Conservation (phyloP, 2,797 vertebrate species). For the Parambassis ranga region DNA sequence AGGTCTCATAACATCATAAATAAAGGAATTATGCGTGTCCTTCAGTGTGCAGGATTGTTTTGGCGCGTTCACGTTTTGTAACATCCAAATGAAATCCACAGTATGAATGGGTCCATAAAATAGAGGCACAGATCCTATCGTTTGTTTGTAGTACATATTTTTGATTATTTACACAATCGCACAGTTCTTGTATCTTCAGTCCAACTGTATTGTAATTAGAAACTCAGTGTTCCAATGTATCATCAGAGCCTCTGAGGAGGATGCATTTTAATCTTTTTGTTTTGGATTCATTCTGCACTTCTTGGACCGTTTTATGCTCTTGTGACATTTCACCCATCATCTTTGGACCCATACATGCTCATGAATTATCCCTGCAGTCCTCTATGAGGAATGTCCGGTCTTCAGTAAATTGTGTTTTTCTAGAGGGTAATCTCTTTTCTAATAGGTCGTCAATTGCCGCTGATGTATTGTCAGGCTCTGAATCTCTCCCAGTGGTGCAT, state of each 20-base stretch:
- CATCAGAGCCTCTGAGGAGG: too few relatives aligned
- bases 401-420: neutral
- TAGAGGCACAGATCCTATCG: too few relatives aligned
- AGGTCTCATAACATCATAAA: neutral
- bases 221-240: too few relatives aligned
- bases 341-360: neutral
- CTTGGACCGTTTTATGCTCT: neutral
- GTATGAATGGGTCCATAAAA: too few relatives aligned
- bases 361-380: neutral
- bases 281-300: neutral
- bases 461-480: neutral
- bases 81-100: too few relatives aligned
- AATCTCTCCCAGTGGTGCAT: neutral
- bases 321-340: neutral
- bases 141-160: too few relatives aligned
- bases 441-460: neutral
- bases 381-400: neutral
- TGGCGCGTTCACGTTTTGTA: neutral
- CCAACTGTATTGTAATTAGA: too few relatives aligned
- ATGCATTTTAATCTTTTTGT: too few relatives aligned
- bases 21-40: too few relatives aligned
- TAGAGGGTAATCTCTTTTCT: neutral
- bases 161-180: too few relatives aligned
- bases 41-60: neutral
- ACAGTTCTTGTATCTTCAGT: too few relatives aligned